Evolutionary conservation across 2,113 vertebrate genomes (phyloP).

Genomic region (Microtus ochrogaster): DNA sequence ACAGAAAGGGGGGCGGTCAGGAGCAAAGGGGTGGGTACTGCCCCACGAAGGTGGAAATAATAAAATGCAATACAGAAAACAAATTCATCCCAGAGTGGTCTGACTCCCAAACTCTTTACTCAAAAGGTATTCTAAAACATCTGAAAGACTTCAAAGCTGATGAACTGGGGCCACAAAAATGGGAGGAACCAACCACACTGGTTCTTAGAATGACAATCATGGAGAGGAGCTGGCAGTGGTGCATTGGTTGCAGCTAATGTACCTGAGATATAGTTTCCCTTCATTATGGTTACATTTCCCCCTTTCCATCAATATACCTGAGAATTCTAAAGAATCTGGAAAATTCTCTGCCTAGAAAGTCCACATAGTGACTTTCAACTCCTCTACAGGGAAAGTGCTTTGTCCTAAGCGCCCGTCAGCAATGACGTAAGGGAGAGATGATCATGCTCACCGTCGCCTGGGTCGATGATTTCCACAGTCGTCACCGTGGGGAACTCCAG

Average conservation of each 20-base stretch:
- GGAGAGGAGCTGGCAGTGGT: neutral
- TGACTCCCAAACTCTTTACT: neutral
- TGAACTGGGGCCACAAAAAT: neutral
- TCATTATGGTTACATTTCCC: neutral
- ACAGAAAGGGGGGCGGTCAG: rapidly evolving
- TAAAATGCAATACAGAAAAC: neutral
- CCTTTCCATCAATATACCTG: neutral
- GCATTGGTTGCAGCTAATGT: neutral
- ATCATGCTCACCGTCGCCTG: conserved; percentile 91
- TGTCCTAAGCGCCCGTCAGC: neutral
- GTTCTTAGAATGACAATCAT: neutral
- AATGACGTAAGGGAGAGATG: neutral
- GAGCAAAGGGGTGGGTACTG: neutral
- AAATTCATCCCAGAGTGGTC: neutral
- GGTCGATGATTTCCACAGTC: conserved; percentile 94
- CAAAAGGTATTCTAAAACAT: neutral
- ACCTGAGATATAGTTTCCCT: neutral
- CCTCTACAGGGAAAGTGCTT: neutral
- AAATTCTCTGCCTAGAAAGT: neutral
- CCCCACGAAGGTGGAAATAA: neutral
- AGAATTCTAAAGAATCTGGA: neutral
- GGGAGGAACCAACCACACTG: neutral
- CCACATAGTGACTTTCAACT: neutral
- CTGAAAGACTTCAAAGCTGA: neutral
- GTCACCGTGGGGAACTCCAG: conserved; percentile 91